phyloP scores from a whole-genome alignment of 2,113 vertebrate species.

The Leptobrachium leishanense region DNA sequence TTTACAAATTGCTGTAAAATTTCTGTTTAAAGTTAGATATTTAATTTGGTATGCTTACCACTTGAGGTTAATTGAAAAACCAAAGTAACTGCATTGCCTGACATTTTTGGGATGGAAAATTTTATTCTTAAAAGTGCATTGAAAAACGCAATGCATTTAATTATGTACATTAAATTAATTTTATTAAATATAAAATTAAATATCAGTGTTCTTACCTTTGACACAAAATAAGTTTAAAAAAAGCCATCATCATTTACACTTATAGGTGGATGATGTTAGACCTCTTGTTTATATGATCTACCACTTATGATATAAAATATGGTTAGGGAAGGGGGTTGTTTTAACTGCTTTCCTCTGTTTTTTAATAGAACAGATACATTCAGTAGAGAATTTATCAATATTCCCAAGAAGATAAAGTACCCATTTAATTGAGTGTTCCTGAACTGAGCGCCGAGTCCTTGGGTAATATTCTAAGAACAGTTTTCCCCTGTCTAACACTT shows the following conservation, averaged over 20 bases:
- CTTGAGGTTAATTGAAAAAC: too few species aligned
- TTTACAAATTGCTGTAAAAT: too few species aligned
- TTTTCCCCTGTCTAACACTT: constrained; percentile 24
- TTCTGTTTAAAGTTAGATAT: too few species aligned
- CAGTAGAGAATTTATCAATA: constrained; percentile 17
- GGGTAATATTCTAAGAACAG: constrained; percentile 26
- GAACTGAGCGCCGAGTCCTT: constrained; percentile 22
- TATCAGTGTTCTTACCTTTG: too few species aligned
- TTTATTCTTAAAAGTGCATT: too few species aligned
- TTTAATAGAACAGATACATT: not conserved
- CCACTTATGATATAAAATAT: constrained; percentile 7
- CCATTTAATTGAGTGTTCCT: constrained; percentile 22
- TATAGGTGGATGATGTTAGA: constrained; percentile 1
- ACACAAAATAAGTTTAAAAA: not conserved
- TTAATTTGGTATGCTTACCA: too few species aligned
- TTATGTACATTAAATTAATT: too few species aligned
- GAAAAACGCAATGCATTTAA: too few species aligned
- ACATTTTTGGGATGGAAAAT: too few species aligned
- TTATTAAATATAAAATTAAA: too few species aligned
- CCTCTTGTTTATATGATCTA: constrained; percentile 1
- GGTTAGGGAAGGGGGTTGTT: not conserved
- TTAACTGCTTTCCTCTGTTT: not conserved
- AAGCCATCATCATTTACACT: not conserved
- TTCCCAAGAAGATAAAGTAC: constrained; percentile 29
- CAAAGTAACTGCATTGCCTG: too few species aligned